Evolutionary conservation across 2,797 vertebrate genomes (phyloP), one percentile per base, ranked within the genome.

Genomic region (Malacoraja senta): DNA sequence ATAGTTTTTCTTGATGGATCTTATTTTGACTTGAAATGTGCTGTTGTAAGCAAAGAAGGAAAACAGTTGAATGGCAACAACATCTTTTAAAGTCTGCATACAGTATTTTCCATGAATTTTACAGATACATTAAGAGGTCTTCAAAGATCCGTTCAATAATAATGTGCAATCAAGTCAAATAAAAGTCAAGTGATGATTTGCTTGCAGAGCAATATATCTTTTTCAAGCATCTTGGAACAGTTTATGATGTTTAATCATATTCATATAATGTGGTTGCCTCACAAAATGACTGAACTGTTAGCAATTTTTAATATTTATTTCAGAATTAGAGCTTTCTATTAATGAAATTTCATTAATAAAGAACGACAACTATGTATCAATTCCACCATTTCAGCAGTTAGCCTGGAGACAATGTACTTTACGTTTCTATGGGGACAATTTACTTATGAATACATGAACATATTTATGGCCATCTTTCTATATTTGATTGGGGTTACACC

Each of bases 281-380:
- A 58, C 61, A 63, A 88, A 32, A 68, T 35, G 68, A 91, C 65
- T 71, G 19, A 24, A 91, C 35, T 91, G 32, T 38, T 44, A 91
- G 65, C 8, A 21, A 65, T 84, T 84, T 81, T 71, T 71, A 71
- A 71, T 71, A 35, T 8, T 72, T 29, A 44, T 71, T 91, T 91
- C 35, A 91, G 53, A 91, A 91, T 44, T 74, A 38, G 68, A 91
- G 19, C 90, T 44, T 74, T 91, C 24, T 15, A 15, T 76, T 92
- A 29, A 76, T 74, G 71, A 92, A 76, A 92, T 76, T 53, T 32
- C 9, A 74, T 91, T 76, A 92, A 92, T 74, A 92, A 92, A 72
- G 38, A 15, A 76, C n/a, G 12, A 13, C 90, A 92, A 76, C 38
- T 53, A 53, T n/a, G 15, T 44, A 61, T 74, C 68, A 91, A 17